phyloP scores from a whole-genome alignment of 2,888 invertebrate genomes.

The Diaprepes abbreviatus region DNA sequence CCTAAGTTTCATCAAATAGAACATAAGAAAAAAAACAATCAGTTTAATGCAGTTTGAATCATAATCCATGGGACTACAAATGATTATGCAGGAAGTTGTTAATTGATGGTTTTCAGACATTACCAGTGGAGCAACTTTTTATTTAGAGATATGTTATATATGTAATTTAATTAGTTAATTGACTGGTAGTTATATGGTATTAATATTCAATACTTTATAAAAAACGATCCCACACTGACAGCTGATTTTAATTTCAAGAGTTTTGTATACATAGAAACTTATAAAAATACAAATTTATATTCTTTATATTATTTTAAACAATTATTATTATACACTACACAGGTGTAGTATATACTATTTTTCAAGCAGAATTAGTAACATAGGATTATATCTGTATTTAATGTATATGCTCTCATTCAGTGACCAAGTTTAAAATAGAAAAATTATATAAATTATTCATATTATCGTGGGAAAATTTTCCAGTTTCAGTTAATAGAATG shows the following conservation, averaged over 20 bases:
- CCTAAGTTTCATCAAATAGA: neutral
- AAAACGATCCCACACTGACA: neutral
- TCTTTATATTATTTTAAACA: neutral
- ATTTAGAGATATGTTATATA: neutral
- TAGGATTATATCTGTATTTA: too few species aligned
- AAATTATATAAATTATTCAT: too few species aligned
- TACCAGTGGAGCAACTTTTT: neutral
- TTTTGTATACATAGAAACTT: neutral
- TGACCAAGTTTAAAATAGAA: too few species aligned
- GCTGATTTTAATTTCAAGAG: too few species aligned
- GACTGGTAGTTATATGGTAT: conserved; percentile 4
- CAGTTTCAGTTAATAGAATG: too few species aligned
- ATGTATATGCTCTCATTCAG: too few species aligned
- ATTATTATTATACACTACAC: too few species aligned
- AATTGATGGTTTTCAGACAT: conserved; percentile 7
- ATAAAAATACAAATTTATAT: neutral
- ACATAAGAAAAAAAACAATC: neutral
- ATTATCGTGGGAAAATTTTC: too few species aligned
- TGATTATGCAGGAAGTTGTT: neutral
- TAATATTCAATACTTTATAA: conserved; percentile 14
- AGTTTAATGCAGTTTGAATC: neutral
- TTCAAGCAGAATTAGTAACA: too few species aligned
- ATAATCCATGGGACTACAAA: neutral
- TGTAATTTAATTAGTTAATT: conserved; percentile 16
- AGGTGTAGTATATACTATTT: too few species aligned